Conservation (phyloP, 2,797 vertebrate species). For the Enteromius unitaeniatus region DNA sequence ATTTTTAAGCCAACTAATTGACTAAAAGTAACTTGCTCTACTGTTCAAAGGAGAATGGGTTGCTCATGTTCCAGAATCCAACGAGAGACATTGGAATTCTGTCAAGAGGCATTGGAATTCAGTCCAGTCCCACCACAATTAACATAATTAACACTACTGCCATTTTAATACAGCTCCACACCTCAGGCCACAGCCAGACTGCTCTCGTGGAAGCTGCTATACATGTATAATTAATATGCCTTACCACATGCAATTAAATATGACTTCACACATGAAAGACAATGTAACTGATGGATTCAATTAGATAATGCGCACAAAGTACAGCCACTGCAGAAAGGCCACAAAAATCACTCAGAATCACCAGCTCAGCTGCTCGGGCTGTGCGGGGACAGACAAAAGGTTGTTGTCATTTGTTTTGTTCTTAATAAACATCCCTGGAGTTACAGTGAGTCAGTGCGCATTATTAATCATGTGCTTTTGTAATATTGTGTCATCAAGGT, state of each 20-base stretch:
- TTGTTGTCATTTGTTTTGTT: slow-evolving; percentile 36
- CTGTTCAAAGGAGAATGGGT: background rate
- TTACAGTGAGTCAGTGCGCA: background rate
- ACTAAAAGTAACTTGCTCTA: background rate
- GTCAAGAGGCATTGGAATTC: slow-evolving; percentile 50
- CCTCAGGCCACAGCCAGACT: slow-evolving; percentile 47
- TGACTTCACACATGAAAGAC: slow-evolving; percentile 57
- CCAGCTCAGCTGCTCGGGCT: background rate
- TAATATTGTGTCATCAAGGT: background rate
- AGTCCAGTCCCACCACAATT: slow-evolving; percentile 45
- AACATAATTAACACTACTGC: slow-evolving; percentile 60
- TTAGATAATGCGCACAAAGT: slow-evolving; percentile 51
- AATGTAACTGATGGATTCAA: slow-evolving; percentile 56
- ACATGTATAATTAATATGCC: slow-evolving; percentile 64
- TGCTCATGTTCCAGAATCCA: background rate
- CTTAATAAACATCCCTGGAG: slow-evolving; percentile 9
- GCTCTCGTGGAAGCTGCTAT: slow-evolving; percentile 45
- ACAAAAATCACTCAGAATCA: slow-evolving; percentile 40
- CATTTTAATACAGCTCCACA: slow-evolving; percentile 61
- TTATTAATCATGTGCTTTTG: background rate
- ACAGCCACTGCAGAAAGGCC: slow-evolving; percentile 29
- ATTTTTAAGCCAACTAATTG: slow-evolving; percentile 10
- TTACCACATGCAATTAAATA: slow-evolving; percentile 62
- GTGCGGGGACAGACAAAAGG: slow-evolving; percentile 6
- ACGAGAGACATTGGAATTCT: slow-evolving; percentile 9